Evolutionary conservation across 2,888 invertebrate genomes (phyloP).

Genomic region (Seladonia tumulorum): DNA sequence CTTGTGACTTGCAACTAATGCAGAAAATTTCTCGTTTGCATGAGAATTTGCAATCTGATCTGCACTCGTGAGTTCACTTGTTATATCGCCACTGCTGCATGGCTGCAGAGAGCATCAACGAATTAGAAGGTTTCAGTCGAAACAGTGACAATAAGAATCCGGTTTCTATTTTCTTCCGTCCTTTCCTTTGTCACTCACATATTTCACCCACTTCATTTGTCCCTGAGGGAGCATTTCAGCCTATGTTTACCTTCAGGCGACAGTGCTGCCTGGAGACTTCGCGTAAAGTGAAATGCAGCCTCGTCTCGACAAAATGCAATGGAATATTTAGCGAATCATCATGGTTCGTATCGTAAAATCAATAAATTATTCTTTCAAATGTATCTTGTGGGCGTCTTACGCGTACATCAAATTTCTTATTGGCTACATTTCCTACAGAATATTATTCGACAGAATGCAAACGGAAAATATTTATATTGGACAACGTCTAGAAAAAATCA

Average conservation of each 20-base stretch:
- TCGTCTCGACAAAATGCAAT: constrained; percentile 51
- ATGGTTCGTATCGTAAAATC: constrained; percentile 30
- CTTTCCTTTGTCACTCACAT: constrained; percentile 67
- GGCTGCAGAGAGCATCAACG: background rate
- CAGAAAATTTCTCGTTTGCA: background rate
- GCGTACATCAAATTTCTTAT: background rate
- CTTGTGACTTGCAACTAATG: background rate
- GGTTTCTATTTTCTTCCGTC: constrained; percentile 56
- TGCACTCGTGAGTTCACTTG: background rate
- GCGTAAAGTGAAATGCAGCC: constrained; percentile 62
- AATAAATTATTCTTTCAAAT: constrained; percentile 20
- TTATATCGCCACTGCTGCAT: background rate
- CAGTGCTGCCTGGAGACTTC: constrained; percentile 61
- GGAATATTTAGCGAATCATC: constrained; percentile 54
- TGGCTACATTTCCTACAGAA: background rate
- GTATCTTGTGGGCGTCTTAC: background rate
- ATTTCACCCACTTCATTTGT: constrained; percentile 68
- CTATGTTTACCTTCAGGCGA: constrained; percentile 64
- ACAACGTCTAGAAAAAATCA: background rate
- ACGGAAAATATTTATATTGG: background rate
- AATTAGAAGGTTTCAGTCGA: background rate
- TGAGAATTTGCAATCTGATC: background rate
- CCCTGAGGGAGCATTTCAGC: constrained; percentile 66
- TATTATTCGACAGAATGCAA: background rate
- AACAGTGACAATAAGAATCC: constrained; percentile 43